phyloP scores from a whole-genome alignment of 2,113 vertebrate genomes.

The Gracilinanus agilis region DNA sequence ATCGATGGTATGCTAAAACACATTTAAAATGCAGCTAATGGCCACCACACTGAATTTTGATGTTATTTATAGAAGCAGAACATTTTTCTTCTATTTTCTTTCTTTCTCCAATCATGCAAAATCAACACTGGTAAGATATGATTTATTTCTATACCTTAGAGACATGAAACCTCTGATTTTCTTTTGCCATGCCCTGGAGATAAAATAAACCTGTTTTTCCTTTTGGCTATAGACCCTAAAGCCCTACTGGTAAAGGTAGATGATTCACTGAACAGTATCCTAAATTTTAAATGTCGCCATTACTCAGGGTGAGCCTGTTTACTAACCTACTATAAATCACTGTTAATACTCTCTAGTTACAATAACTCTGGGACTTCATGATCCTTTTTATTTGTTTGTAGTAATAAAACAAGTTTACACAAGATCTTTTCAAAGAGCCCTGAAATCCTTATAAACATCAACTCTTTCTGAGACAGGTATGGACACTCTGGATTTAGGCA shows the following conservation, averaged over 20 bases:
- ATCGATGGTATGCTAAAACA: conserved; percentile 47
- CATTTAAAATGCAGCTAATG: background rate
- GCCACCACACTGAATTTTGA: background rate
- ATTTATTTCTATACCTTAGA: background rate
- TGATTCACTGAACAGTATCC: background rate
- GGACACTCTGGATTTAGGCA: background rate
- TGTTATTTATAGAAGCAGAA: background rate
- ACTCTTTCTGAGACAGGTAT: background rate
- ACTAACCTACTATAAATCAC: background rate
- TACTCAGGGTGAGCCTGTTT: background rate
- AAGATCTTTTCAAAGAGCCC: conserved; percentile 59
- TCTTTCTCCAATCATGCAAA: background rate
- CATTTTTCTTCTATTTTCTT: background rate
- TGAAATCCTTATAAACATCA: conserved; percentile 11
- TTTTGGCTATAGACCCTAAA: background rate
- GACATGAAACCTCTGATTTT: background rate
- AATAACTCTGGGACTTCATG: background rate
- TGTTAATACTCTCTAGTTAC: background rate
- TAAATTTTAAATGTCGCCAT: fast-evolving
- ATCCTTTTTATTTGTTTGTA: background rate
- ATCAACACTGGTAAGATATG: background rate
- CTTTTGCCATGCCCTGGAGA: background rate
- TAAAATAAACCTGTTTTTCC: background rate
- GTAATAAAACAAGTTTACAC: background rate
- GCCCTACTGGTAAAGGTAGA: fast-evolving